Base-by-base conservation (phyloP, 2,888 invertebrate species). In the Oasisia sp. region DNA sequence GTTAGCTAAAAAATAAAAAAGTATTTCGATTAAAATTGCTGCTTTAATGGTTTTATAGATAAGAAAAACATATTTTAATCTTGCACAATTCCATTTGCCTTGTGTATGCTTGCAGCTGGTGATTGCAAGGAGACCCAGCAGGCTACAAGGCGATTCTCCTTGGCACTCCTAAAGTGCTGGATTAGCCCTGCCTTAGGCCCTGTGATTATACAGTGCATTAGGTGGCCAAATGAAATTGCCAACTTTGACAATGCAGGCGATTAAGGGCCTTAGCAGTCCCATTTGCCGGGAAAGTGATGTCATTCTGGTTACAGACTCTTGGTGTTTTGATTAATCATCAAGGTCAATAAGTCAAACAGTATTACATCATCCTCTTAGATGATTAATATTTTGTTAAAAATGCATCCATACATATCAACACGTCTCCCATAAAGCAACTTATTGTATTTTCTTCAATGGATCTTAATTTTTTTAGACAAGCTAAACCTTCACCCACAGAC, bases 261-360 rank as follows among this genome's bases (percentile, higher is more conserved):
- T 74, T 74, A 74, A 74, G 74, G 74, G 74, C 74, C 74, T n/a
- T 74, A 74, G 74, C 74, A 19, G 74, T 74, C n/a, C 19, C 74
- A 74, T 27, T 74, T 74, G 74, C 19, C 27, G 74, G 74, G 27
- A 74, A n/a, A 74, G 27, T 74, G 74, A 74, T 74, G 74, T 14
- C 74, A 74, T 74, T 5, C 74, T n/a, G 27, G 19, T 74, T n/a
- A 74, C n/a, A n/a, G n/a, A 11, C 11, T 74, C 74, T 74, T 74
- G 74, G 27, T 74, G 74, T 74, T 74, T 74, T 19, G 74, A 74
- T 74, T 19, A 27, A 74, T 74, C 27, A 74, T n/a, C 74, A 19
- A 74, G 74, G 27, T n/a, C 74, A 74, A 27, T 74, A 74, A 74
- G 27, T 74, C 74, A 19, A 74, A 5, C 27, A 74, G 27, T 74